Conservation (phyloP, 2,888 invertebrate species). For the Geotrupes spiniger region DNA sequence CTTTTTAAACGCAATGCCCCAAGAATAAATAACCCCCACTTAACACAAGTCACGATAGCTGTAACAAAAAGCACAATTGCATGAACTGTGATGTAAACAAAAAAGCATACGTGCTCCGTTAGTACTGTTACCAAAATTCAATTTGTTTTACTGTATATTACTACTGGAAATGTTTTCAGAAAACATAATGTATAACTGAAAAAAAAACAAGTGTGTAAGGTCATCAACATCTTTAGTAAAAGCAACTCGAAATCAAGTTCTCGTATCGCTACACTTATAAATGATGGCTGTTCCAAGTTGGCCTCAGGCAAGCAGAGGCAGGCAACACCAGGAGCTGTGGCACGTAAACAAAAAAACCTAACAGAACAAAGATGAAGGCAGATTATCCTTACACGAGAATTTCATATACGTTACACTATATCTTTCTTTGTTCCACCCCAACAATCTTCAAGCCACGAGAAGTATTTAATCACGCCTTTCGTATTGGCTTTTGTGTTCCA, state of each 20-base stretch:
- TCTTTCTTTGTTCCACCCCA: constrained; percentile 25
- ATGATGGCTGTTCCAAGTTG: constrained; percentile 47
- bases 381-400: constrained; percentile 45
- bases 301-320: constrained; percentile 46
- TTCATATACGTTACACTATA: constrained; percentile 31
- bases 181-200: constrained; percentile 23
- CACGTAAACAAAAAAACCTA: constrained; percentile 49
- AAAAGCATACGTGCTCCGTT: background rate
- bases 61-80: background rate
- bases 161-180: constrained; percentile 20
- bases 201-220: constrained; percentile 39
- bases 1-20: constrained; percentile 1
- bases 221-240: constrained; percentile 50
- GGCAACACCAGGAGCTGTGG: constrained; percentile 50
- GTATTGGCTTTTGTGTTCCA: constrained; percentile 12
- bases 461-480: constrained; percentile 12
- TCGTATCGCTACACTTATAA: constrained; percentile 50
- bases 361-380: constrained; percentile 48
- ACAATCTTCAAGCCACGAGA: constrained; percentile 8
- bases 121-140: constrained; percentile 11
- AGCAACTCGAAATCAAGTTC: constrained; percentile 49
- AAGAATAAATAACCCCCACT: constrained; percentile 6
- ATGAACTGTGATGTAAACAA: background rate
- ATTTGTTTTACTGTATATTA: constrained; percentile 17
- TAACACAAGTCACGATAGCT: constrained; percentile 3